Evolutionary conservation across 2,888 invertebrate species (phyloP), one percentile per base, ranked within the genome.

Genomic region (Hymenopus coronatus): DNA sequence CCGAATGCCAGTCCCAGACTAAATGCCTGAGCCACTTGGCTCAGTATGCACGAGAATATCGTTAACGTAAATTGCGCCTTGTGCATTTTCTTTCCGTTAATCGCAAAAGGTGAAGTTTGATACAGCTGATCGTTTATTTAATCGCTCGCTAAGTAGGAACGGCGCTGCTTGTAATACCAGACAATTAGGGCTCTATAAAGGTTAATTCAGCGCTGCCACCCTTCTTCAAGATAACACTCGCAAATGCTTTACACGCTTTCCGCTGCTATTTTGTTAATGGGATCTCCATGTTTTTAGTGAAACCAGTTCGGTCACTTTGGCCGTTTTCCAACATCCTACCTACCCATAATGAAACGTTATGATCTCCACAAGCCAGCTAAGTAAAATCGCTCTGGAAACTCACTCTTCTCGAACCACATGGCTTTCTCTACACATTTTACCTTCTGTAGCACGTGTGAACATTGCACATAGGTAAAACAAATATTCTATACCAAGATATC

Each of bases 111-210:
- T 82, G 82, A 15, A 28, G 28, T 83, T 83, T 83, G 28, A 28
- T 83, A 28, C 9, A n/a, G 83, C 28, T 83, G 84, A 84, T 25
- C 40, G 4, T 40, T 84, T 25, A 84, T 40, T 40, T n/a, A 3
- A 40, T 84, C 40, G 40, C 27, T n/a, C 9, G 84, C 46, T 33
- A 84, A 25, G 84, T 15, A n/a, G n/a, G 40, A 14, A 8, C 40
- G 33, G 25, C 33, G 46, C 25, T 40, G 12, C 40, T 84, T 40
- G 84, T 84, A 84, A 84, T 40, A 84, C 84, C 15, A 84, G 84
- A 84, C 84, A 84, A 84, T 84, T 84, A 84, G 12, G 84, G 2
- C 84, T 46, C 40, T 84, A 14, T 84, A 84, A 84, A 84, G 84
- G 33, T 84, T 84, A 84, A 84, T 84, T 84, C 84, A 84, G 46